Conservation (phyloP, 1,140 invertebrate genomes). For the Tetramorium parvispinum region DNA sequence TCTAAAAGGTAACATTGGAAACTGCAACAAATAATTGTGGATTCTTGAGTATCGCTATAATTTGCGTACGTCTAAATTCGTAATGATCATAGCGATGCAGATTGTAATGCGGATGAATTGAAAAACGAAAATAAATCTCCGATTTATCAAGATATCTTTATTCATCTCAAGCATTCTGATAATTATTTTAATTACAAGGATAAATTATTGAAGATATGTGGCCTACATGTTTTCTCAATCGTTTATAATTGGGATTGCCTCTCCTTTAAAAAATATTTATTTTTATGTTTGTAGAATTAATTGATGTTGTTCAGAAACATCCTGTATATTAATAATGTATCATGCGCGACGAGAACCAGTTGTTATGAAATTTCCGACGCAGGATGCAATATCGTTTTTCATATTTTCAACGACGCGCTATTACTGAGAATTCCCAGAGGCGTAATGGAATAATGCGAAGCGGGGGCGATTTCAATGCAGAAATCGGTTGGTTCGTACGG, state of each 20-base stretch:
- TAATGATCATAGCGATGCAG: not conserved
- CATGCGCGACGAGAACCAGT: slow-evolving; percentile 16
- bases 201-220: not conserved
- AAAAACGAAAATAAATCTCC: not conserved
- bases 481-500: slow-evolving; percentile 3
- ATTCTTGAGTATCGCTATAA: not conserved
- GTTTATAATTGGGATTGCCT: not conserved
- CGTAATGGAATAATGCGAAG: slow-evolving; percentile 36
- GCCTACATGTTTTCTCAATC: not conserved
- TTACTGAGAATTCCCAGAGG: slow-evolving; percentile 47
- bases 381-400: slow-evolving; percentile 28
- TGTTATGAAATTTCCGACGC: slow-evolving; percentile 21
- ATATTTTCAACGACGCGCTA: slow-evolving; percentile 32
- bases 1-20: not conserved
- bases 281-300: not conserved
- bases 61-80: not conserved
- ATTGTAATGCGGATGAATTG: not conserved
- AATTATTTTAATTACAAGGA: not conserved
- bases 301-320: not conserved
- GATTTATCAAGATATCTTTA: not conserved
- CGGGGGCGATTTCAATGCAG: slow-evolving; percentile 34
- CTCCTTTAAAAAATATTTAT: not conserved
- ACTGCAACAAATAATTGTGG: not conserved
- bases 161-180: not conserved
- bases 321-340: not conserved